phyloP scores from a whole-genome alignment of 2,113 vertebrate species.

The Rhinopomastus cyanomelas region DNA sequence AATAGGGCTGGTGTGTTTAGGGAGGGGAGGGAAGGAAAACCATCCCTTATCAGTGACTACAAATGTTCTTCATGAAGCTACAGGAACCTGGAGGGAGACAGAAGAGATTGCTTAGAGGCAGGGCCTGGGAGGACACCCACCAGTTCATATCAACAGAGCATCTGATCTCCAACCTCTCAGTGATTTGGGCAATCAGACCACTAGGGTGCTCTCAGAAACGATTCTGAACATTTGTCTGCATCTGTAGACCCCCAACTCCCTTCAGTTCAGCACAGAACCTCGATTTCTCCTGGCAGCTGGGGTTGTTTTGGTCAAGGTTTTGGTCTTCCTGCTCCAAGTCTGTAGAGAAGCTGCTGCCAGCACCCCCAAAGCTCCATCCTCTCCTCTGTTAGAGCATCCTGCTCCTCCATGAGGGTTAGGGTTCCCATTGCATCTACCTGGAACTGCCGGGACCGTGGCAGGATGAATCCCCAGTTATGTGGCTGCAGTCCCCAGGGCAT shows the following conservation, averaged over 20 bases:
- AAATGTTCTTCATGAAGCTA: not conserved
- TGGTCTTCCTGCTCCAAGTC: not conserved
- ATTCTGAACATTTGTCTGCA: not conserved
- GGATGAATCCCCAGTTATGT: not conserved
- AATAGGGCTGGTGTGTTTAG: not conserved
- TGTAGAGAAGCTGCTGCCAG: not conserved
- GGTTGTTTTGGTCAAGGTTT: not conserved
- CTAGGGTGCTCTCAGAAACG: not conserved
- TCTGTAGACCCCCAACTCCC: not conserved
- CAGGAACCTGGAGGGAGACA: not conserved
- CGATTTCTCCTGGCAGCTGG: not conserved
- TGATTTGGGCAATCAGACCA: not conserved
- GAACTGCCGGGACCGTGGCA: not conserved
- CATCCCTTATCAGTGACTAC: not conserved
- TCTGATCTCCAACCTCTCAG: not conserved
- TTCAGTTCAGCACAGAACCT: not conserved
- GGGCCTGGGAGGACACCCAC: not conserved
- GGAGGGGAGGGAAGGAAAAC: not conserved
- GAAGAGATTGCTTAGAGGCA: not conserved
- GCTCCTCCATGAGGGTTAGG: fast-evolving
- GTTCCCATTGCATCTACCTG: not conserved
- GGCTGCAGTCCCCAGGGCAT: not conserved
- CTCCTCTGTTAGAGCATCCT: not conserved
- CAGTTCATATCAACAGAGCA: not conserved
- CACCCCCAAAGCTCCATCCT: not conserved